Conservation (phyloP, 2,113 vertebrate genomes). For the Morone chrysops region DNA sequence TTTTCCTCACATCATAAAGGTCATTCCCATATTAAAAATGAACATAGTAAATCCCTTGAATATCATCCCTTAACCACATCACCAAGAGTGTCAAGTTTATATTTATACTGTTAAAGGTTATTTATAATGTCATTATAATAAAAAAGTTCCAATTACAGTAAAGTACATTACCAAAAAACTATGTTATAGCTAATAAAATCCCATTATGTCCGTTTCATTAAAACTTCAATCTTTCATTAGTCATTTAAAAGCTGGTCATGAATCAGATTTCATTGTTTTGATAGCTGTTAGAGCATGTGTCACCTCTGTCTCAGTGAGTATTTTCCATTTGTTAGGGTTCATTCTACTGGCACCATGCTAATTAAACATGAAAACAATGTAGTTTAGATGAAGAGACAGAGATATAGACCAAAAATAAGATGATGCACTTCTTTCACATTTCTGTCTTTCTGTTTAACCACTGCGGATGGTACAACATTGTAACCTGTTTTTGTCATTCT, state of each 20-base stretch:
- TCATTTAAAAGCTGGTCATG: slow-evolving; percentile 54
- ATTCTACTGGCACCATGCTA: background rate
- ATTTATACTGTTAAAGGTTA: slow-evolving; percentile 18
- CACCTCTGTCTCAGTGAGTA: slow-evolving; percentile 15
- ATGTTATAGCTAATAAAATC: slow-evolving; percentile 35
- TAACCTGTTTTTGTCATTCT: slow-evolving; percentile 48
- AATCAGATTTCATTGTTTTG: slow-evolving; percentile 62
- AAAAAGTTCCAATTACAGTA: slow-evolving; percentile 23
- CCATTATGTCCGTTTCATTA: slow-evolving; percentile 41
- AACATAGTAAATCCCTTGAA: slow-evolving; percentile 10
- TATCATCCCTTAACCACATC: slow-evolving; percentile 24
- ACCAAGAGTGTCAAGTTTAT: background rate
- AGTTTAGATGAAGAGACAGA: background rate
- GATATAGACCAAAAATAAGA: background rate
- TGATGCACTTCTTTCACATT: background rate
- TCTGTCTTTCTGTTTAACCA: slow-evolving; percentile 6
- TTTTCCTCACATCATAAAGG: slow-evolving; percentile 27
- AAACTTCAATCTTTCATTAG: slow-evolving; percentile 43
- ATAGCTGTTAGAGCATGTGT: slow-evolving; percentile 35
- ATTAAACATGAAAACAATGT: slow-evolving; percentile 20
- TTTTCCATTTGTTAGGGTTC: slow-evolving; percentile 14
- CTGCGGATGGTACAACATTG: background rate
- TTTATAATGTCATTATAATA: slow-evolving; percentile 18
- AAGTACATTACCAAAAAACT: slow-evolving; percentile 35
- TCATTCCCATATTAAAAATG: background rate